These are phyloP conservation scores for Pristiophorus japonicus DNA, from an alignment of 2,113 vertebrate species.

Conservation along the genomic window DNA sequence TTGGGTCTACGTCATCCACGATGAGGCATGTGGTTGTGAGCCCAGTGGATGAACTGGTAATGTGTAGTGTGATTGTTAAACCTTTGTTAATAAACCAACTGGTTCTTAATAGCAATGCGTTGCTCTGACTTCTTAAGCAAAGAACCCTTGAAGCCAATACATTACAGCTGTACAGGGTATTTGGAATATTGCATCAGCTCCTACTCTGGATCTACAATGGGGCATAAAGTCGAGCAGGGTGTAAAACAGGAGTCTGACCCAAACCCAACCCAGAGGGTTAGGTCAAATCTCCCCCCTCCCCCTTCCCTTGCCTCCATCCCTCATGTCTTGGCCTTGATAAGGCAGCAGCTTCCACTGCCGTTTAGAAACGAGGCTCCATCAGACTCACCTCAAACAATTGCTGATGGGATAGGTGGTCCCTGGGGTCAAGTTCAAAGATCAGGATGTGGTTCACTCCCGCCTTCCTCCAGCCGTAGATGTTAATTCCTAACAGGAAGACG, in stretches of 20 bases:
- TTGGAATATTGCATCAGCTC: not conserved
- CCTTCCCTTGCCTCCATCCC: too few relatives aligned
- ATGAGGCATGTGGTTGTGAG: too few relatives aligned
- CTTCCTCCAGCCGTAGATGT: slow-evolving; percentile 40
- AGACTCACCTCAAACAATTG: slow-evolving; percentile 34
- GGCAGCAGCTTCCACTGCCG: not conserved
- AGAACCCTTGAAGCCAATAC: too few relatives aligned
- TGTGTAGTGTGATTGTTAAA: too few relatives aligned
- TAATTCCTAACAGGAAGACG: slow-evolving; percentile 42
- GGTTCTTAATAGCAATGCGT: too few relatives aligned
- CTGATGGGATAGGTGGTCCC: slow-evolving; percentile 39
- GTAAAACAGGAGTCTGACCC: not conserved
- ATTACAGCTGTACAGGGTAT: too few relatives aligned
- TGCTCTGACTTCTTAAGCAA: too few relatives aligned
- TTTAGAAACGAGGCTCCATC: not conserved
- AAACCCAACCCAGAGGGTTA: not conserved
- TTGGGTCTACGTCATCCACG: too few relatives aligned
- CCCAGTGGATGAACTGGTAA: too few relatives aligned
- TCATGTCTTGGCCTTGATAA: not conserved
- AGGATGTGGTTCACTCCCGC: slow-evolving; percentile 40
- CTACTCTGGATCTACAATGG: not conserved
- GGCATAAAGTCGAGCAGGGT: not conserved
- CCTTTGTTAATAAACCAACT: too few relatives aligned
- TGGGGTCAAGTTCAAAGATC: slow-evolving; percentile 41
- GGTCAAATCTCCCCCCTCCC: not conserved